Evolutionary conservation across 2,888 invertebrate species (phyloP), one percentile per base, ranked within the genome.

Genomic region (Pachycephus smyrnensis): DNA sequence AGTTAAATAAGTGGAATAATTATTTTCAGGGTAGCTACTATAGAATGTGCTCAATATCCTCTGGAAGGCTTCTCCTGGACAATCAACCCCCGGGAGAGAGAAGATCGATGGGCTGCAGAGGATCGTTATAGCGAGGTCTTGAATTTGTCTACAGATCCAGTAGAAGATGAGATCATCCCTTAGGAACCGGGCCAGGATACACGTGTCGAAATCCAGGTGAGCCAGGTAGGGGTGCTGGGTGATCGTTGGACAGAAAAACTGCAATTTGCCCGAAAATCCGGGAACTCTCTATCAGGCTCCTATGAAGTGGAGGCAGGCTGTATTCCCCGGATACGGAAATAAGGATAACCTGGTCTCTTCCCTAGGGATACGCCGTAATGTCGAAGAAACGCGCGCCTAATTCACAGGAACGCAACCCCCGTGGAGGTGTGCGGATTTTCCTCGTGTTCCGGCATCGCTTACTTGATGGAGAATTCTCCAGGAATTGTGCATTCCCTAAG

Each of bases 231-330:
- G 55, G 55, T 55, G 55, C 55, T 23, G 55, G 55, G 23, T 55
- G 23, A 23, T 55, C 55, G 9, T 55, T 23, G 9, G 83, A 78
- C 80, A 88, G 85, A 89, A 90, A 90, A 89, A 88, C 85, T 87
- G 85, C 81, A 85, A 88, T 89, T 89, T 87, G 85, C 87, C 89
- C 89, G 89, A 89, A 89, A 90, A 87, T 88, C 88, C 86, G 89
- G 89, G 88, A 87, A 86, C 86, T 80, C 76, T 78, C 83, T 88
- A 90, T 76, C 88, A 87, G 89, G 90, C 82, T 77, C 83, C 33
- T 85, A 90, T 86, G 80, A 87, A 77, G 69, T 40, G 36, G 78
- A 68, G 81, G 76, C 79, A 76, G 80, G 82, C 84, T 79, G 32
- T 31, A 31, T 71, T 71, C 71, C 32, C 12, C 71, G 71, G 31